Percentiles rank a stretch among this genome's conserved stretches.
Conservation (phyloP, 2,797 vertebrate genomes). For the Hozukius guyotensis region DNA sequence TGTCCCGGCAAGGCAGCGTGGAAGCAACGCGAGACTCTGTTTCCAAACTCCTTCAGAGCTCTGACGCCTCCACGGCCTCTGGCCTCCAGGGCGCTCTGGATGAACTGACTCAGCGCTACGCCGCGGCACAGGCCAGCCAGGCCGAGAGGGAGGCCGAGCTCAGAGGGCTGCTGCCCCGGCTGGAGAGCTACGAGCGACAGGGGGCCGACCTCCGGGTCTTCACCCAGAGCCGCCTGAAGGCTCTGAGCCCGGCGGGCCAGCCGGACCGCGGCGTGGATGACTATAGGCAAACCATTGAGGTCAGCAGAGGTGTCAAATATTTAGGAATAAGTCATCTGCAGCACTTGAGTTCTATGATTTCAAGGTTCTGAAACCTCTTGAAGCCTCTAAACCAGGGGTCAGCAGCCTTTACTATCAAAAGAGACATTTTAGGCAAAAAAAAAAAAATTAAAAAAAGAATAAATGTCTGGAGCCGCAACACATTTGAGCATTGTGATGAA, state of each 20-base stretch:
- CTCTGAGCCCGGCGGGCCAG: constrained; percentile 88
- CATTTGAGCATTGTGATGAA: too few species aligned
- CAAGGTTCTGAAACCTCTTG: not conserved
- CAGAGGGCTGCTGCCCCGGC: constrained; percentile 87
- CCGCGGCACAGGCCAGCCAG: constrained; percentile 86
- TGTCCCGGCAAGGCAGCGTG: constrained; percentile 92
- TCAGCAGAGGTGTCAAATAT: constrained; percentile 48
- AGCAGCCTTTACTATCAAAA: too few species aligned
- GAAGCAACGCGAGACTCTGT: constrained; percentile 92
- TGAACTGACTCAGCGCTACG: constrained; percentile 83
- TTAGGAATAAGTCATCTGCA: not conserved
- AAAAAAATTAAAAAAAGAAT: too few species aligned
- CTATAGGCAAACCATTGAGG: constrained; percentile 94
- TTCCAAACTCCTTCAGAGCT: constrained; percentile 86
- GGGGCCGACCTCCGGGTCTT: constrained; percentile 87
- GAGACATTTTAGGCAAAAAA: too few species aligned
- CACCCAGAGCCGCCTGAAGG: constrained; percentile 83
- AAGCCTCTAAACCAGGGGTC: too few species aligned
- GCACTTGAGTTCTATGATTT: not conserved
- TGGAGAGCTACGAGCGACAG: constrained; percentile 93
- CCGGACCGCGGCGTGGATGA: constrained; percentile 89
- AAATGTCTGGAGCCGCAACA: too few species aligned
- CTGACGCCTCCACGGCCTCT: constrained; percentile 85
- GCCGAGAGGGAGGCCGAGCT: constrained; percentile 85
- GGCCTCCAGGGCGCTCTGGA: constrained; percentile 87